Percentiles rank a stretch among this genome's conserved stretches.
Conservation (phyloP, 2,113 vertebrate species). For the Pachycephala philippinensis region DNA sequence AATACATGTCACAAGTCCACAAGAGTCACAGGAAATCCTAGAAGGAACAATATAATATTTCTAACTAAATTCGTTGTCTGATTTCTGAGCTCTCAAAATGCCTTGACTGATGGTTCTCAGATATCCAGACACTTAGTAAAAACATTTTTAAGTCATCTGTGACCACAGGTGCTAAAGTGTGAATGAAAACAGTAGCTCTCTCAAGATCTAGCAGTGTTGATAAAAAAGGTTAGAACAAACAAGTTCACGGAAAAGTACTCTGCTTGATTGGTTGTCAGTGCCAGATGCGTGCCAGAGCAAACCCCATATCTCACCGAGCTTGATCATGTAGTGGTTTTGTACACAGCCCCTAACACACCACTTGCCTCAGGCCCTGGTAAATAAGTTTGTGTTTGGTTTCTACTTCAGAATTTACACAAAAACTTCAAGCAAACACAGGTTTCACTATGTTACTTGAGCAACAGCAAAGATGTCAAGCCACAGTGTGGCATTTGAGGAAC, state of each 20-base stretch:
- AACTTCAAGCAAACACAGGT: not conserved
- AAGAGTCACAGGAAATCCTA: not conserved
- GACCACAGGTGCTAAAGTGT: not conserved
- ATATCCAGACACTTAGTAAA: not conserved
- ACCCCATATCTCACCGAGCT: accelerated
- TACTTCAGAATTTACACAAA: not conserved
- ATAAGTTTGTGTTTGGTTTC: conserved; percentile 1
- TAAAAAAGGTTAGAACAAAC: not conserved
- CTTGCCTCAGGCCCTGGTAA: not conserved
- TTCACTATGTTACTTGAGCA: not conserved
- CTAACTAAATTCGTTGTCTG: not conserved
- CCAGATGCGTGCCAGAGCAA: not conserved
- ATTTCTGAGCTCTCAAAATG: not conserved
- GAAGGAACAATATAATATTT: not conserved
- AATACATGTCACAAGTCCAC: not conserved
- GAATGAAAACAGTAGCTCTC: conserved; percentile 2
- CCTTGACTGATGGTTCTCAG: not conserved
- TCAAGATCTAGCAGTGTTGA: not conserved
- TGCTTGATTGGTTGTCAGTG: not conserved
- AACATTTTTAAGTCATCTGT: not conserved
- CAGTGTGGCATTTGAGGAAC: not conserved
- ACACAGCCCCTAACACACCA: not conserved
- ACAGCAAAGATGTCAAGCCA: not conserved
- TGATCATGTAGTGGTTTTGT: not conserved
- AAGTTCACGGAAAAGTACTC: not conserved